Percentiles rank a stretch among this genome's conserved stretches.
Conservation (phyloP, 1,140 invertebrate genomes). For the Nymphalis io region DNA sequence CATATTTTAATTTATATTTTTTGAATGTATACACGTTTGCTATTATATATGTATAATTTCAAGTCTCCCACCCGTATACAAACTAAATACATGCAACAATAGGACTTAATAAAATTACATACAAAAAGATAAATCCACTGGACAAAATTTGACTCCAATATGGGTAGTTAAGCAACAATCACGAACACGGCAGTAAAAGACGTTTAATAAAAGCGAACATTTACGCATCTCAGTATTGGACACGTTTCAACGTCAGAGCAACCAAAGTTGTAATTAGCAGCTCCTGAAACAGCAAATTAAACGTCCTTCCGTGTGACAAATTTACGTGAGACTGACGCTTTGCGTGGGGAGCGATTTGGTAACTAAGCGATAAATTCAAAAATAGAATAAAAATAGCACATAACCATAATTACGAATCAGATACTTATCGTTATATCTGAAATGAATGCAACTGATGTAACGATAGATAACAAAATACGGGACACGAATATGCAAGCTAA, state of each 20-base stretch:
- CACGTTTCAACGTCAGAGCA: constrained; percentile 58
- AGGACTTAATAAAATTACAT: too few species aligned
- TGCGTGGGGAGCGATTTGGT: constrained; percentile 17
- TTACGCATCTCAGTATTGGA: constrained; percentile 21
- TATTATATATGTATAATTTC: too few species aligned
- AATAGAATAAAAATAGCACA: too few species aligned
- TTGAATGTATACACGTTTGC: too few species aligned
- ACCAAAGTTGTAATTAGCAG: constrained; percentile 76
- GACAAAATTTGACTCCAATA: too few species aligned
- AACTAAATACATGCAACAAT: neutral
- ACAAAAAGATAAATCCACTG: too few species aligned
- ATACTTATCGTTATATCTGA: too few species aligned
- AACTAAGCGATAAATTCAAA: constrained; percentile 4
- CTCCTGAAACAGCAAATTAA: constrained; percentile 74
- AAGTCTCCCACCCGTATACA: neutral
- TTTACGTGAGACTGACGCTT: constrained; percentile 48
- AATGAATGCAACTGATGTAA: too few species aligned
- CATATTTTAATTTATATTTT: too few species aligned
- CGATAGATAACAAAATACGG: neutral
- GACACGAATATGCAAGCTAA: neutral
- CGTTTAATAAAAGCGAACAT: constrained; percentile 31
- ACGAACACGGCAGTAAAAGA: constrained; percentile 26
- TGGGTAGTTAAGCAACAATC: neutral
- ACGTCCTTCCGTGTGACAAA: constrained; percentile 69
- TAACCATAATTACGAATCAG: too few species aligned